These are phyloP conservation scores for Cheilosia impressa DNA, from an alignment of 2,888 invertebrate species.

Conservation along the genomic window DNA sequence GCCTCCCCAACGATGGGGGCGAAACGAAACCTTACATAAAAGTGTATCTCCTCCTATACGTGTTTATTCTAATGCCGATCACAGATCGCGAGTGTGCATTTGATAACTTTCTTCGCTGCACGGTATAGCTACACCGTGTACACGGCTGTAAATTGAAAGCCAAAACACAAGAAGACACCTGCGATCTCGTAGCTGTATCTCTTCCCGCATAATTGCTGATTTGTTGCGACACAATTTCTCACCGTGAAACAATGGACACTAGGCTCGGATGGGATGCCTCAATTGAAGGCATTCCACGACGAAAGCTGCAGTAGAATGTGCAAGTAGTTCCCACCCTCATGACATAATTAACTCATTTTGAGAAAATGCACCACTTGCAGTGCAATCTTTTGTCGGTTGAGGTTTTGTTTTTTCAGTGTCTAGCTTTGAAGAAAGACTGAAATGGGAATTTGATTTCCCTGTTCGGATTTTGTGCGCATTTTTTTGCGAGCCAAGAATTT, in stretches of 20 bases:
- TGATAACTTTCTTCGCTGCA: conserved; percentile 67
- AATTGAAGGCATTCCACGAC: conserved; percentile 39
- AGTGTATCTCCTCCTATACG: conserved; percentile 18
- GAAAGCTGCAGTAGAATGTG: conserved; percentile 69
- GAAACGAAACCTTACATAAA: conserved; percentile 54
- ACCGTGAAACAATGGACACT: conserved; percentile 60
- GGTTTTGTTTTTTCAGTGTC: conserved; percentile 3
- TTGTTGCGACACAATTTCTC: conserved; percentile 77
- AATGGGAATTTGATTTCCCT: conserved; percentile 63
- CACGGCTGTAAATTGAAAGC: neutral
- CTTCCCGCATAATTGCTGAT: conserved; percentile 72
- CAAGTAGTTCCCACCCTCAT: conserved; percentile 82
- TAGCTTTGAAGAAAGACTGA: conserved; percentile 26
- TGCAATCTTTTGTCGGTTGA: conserved; percentile 56
- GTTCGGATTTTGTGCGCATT: conserved; percentile 36
- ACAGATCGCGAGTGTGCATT: conserved; percentile 36
- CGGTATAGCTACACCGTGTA: conserved; percentile 12
- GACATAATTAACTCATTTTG: conserved; percentile 82
- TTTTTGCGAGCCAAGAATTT: conserved; percentile 31
- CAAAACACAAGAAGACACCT: conserved; percentile 27
- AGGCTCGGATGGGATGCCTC: conserved; percentile 39
- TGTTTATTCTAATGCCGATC: conserved; percentile 62
- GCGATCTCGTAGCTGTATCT: conserved; percentile 41
- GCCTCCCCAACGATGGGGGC: conserved; percentile 18
- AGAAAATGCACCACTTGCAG: conserved; percentile 61